Base-by-base conservation (phyloP, 2,113 vertebrate species). In the Albula goreensis region DNA sequence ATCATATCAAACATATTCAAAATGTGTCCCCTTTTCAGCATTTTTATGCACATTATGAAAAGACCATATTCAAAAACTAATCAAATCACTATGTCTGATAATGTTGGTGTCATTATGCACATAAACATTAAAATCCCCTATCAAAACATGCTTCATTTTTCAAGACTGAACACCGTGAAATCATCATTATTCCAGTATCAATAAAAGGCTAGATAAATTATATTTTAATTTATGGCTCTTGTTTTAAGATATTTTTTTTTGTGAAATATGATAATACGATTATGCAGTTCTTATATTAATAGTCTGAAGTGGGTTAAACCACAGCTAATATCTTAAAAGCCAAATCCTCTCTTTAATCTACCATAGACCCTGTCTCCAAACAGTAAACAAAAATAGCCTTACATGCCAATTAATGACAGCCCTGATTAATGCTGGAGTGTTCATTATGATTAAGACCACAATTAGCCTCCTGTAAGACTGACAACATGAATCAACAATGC, bases 301-400 rank as follows among this genome's bases (percentile, higher is more conserved):
- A 66, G 51, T 78, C 66, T 52, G 85, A 87, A 87, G 83, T 80
- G 82, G 77, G 85, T 83, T 85, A 84, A 50, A 81, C 81, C 84
- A 19, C 4, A 77, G 51, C 83, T 86, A 82, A 89, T 77, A 80
- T 50, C 53, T 84, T 70, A 48, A 60, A 70, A 85, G 80, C 83
- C 82, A 86, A 85, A 90, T 89, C 89, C 84, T 25, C 66, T 50
- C 41, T 78, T 86, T 81, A 79, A 88, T 85, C 84, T 85, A 85
- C 50, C 53, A 88, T 57, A 81, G 52, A 79, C 11, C 50, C 80
- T 66, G 87, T n/a, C 77, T 85, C 77, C 57, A 78, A 50, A 57
- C 17, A 22, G 83, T 83, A 89, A 90, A 90, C 87, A 89, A 91
- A 84, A 56, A 82, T 81, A 63, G 52, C 88, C 84, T 86, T 87